phyloP scores from a whole-genome alignment of 2,113 vertebrate species.

The Papio anubis region DNA sequence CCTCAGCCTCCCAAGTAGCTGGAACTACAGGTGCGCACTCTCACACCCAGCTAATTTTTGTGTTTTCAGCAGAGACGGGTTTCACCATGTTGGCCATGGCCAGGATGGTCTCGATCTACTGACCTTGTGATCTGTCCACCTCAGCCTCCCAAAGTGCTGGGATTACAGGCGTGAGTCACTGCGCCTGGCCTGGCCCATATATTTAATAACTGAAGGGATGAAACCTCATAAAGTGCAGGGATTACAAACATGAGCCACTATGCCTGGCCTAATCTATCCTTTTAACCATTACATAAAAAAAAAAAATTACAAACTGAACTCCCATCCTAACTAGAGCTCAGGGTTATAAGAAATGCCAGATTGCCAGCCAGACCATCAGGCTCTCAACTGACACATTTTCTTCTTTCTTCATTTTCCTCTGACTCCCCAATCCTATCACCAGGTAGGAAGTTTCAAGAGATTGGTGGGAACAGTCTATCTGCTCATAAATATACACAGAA shows the following conservation, averaged over 20 bases:
- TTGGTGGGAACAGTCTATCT: background rate
- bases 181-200: background rate
- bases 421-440: background rate
- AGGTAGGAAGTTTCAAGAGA: background rate
- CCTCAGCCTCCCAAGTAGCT: too few relatives aligned
- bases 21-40: too few relatives aligned
- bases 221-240: background rate
- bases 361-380: background rate
- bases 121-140: too few relatives aligned
- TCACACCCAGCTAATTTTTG: too few relatives aligned
- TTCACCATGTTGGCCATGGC: too few relatives aligned
- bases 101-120: too few relatives aligned
- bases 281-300: slow-evolving; percentile 1
- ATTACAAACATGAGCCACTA: too few relatives aligned
- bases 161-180: too few relatives aligned
- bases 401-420: background rate
- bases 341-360: background rate
- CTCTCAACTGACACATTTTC: background rate
- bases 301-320: background rate
- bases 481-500: background rate
- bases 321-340: background rate
- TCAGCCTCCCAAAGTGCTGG: too few relatives aligned
- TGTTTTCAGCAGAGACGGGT: too few relatives aligned
- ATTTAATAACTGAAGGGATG: background rate
- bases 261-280: background rate